Evolutionary conservation across 53 echinoderm and acorn worm genomes (phyloP), one percentile per base, ranked within the genome.

Genomic region (Apostichopus leukothele): DNA sequence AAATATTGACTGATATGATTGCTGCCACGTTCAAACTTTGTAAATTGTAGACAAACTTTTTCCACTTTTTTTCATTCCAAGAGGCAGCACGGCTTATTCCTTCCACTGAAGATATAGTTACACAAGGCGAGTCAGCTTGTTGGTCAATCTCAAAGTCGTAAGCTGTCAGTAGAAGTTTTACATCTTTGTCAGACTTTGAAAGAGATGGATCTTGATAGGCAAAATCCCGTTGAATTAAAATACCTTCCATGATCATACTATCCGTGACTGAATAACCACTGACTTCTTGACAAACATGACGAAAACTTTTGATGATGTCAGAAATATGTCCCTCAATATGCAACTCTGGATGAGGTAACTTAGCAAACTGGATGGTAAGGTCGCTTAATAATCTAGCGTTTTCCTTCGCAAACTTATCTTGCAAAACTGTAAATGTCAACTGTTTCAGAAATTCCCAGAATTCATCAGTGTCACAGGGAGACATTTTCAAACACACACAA

Each of bases 221-320:
- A 50, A 85, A 85, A 13, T 85, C 85, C 25, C 85, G 23, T 25
- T 21, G 66, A 50, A 85, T 85, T 26, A 85, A 18, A 67, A 67
- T 23, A 66, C 85, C 85, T 57, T 85, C 85, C 9, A 50, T 5
- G 10, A 60, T 50, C 11, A 67, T 23, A 67, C 85, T 85, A 25
- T 85, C 67, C 0, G 68, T 25, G 50, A 85, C 85, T 27, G 85
- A 27, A 66, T 63, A 67, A 23, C 85, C 85, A 5, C 66, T 26
- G 66, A 85, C 85, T 59, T 85, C 85, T 67, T 85, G 85, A 85
- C 85, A 85, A 14, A 66, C 14, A 14, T 27, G 50, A 67, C 22
- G 13, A 60, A 85, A 85, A 50, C 26, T 68, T 5, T 85, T 67
- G 4, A 67, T 6, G 10, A 85, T 66, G 1, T 57, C 66, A 11